These are phyloP conservation scores for Adelges cooleyi DNA, from an alignment of 1,140 invertebrate genomes.

Conservation along the genomic window DNA sequence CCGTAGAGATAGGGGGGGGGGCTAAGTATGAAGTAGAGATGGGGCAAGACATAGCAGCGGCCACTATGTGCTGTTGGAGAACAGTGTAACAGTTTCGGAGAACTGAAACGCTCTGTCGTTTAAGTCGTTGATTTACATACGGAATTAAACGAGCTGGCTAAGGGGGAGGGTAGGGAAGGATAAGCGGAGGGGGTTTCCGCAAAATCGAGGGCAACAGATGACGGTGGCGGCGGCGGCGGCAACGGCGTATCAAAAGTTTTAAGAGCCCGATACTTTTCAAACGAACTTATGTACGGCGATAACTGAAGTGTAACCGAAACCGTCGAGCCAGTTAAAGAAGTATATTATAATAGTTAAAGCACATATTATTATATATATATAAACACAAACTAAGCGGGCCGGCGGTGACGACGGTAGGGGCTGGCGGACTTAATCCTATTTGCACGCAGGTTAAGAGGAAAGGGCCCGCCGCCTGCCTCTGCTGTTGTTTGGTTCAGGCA, in stretches of 20 bases:
- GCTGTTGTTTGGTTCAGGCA: constrained; percentile 19
- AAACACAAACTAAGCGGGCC: no score
- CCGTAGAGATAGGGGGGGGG: no score
- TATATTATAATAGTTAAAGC: no score
- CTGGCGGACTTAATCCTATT: constrained; percentile 23
- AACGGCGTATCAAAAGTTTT: constrained; percentile 6
- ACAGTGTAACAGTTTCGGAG: not conserved
- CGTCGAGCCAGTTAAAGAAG: constrained; percentile 17
- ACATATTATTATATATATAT: no score
- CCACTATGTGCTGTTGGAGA: no score
- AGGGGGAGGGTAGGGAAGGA: not conserved
- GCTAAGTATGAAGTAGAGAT: no score
- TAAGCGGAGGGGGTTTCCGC: not conserved
- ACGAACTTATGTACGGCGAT: not conserved
- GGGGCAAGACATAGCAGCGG: no score
- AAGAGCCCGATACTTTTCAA: constrained; percentile 14
- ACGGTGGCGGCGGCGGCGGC: not conserved
- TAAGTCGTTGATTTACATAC: not conserved
- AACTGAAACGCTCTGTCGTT: not conserved
- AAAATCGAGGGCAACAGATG: no score
- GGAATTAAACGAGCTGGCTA: not conserved
- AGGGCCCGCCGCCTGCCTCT: no score
- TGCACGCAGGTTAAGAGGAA: constrained; percentile 23
- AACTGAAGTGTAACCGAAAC: constrained; percentile 24
- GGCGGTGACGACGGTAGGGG: not conserved